A percentile compares a stretch with the other conserved stretches of the same genome.
Evolutionary conservation across 2,113 vertebrate genomes (phyloP).

Genomic region (Piaya cayana): DNA sequence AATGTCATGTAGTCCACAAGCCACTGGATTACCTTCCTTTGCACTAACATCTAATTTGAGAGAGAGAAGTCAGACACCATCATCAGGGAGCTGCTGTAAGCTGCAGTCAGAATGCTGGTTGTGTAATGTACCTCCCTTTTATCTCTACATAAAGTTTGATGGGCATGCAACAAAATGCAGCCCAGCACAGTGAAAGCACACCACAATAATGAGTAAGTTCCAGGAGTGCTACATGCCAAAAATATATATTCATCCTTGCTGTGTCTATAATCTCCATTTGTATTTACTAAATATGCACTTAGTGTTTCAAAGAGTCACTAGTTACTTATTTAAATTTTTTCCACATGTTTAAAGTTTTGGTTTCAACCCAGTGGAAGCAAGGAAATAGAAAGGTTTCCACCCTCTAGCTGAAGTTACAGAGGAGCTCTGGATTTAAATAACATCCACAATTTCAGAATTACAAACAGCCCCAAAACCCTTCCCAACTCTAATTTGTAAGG

Average conservation of each 20-base stretch:
- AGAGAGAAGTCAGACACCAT: background rate
- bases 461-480: background rate
- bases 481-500: background rate
- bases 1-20: background rate
- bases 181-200: background rate
- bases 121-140: background rate
- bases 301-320: background rate
- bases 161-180: background rate
- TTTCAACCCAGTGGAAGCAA: slow-evolving; percentile 9
- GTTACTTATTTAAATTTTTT: slow-evolving; percentile 57
- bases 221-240: background rate
- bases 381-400: slow-evolving; percentile 57
- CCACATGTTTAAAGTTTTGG: slow-evolving; percentile 35
- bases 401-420: slow-evolving; percentile 50
- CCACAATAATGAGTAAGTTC: accelerated
- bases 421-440: slow-evolving; percentile 44
- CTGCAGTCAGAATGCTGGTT: background rate
- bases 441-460: slow-evolving; percentile 31
- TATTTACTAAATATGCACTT: slow-evolving; percentile 47
- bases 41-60: background rate
- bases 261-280: background rate
- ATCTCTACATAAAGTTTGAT: background rate
- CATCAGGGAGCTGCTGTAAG: background rate
- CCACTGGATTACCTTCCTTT: background rate
- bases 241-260: background rate